Conservation (phyloP, 2,113 vertebrate genomes). For the Xyliphius kryptos region DNA sequence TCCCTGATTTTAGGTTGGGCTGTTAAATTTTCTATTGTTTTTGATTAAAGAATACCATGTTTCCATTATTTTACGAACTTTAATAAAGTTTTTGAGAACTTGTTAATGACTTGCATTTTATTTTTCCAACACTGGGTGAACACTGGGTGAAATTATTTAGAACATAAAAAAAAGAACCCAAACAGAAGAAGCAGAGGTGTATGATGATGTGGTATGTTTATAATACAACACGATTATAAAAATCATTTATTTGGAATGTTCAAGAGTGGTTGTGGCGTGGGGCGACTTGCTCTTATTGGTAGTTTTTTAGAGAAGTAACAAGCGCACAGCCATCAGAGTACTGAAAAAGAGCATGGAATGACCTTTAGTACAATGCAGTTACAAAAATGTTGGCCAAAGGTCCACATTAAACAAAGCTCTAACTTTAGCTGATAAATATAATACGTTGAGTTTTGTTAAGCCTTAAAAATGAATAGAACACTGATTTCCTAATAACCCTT, state of each 20-base stretch:
- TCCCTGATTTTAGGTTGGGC: too few species aligned
- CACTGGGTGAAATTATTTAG: too few species aligned
- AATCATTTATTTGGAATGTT: constrained; percentile 37
- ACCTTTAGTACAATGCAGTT: neutral
- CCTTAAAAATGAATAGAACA: neutral
- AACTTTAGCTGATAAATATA: neutral
- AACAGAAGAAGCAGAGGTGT: neutral
- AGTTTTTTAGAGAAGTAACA: constrained; percentile 59
- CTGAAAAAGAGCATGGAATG: constrained; percentile 59
- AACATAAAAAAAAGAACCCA: too few species aligned
- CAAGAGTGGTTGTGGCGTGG: neutral
- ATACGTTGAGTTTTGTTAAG: too few species aligned
- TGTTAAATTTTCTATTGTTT: too few species aligned
- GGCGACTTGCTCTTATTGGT: neutral
- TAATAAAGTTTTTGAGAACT: too few species aligned
- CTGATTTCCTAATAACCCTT: too few species aligned
- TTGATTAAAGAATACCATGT: too few species aligned
- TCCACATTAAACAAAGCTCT: neutral
- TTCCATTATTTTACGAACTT: too few species aligned
- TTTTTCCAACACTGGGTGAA: too few species aligned
- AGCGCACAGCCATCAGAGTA: constrained; percentile 82
- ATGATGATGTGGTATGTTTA: neutral
- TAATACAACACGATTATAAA: neutral
- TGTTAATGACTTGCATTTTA: too few species aligned
- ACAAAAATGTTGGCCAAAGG: neutral